phyloP scores from a whole-genome alignment of 2,888 invertebrate species.

The Nemapogon koenigi region DNA sequence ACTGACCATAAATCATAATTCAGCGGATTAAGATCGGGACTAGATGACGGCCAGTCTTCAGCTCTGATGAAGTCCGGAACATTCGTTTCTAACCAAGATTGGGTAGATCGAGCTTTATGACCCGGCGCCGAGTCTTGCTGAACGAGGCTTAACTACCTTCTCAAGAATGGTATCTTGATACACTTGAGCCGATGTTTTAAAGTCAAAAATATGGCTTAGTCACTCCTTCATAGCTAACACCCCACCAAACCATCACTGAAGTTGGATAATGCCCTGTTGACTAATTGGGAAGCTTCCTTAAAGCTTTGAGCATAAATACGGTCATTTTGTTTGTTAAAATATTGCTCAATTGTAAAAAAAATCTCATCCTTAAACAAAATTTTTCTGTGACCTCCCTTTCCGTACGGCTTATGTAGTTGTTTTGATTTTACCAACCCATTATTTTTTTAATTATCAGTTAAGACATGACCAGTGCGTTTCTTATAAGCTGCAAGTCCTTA shows the following conservation, averaged over 20 bases:
- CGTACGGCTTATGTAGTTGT: slow-evolving; percentile 11
- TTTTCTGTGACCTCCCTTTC: slow-evolving; percentile 11
- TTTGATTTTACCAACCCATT: slow-evolving; percentile 11
- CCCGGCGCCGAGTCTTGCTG: slow-evolving; percentile 3
- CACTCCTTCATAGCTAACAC: slow-evolving; percentile 10
- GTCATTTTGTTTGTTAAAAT: slow-evolving; percentile 14
- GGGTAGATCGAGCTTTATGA: slow-evolving; percentile 2
- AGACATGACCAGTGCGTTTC: slow-evolving; percentile 8
- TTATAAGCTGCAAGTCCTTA: slow-evolving; percentile 14
- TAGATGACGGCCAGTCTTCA: too few relatives aligned
- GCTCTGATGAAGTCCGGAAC: too few relatives aligned
- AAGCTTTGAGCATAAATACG: slow-evolving; percentile 14
- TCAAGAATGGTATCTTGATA: too few relatives aligned
- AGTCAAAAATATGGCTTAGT: slow-evolving; percentile 2
- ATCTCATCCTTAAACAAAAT: slow-evolving; percentile 10
- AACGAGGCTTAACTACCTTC: too few relatives aligned
- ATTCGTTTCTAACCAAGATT: too few relatives aligned
- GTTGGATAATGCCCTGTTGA: slow-evolving; percentile 15
- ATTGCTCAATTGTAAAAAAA: slow-evolving; percentile 7
- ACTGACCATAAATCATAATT: too few relatives aligned
- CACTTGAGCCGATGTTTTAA: slow-evolving; percentile 2
- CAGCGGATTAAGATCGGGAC: too few relatives aligned
- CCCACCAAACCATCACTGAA: slow-evolving; percentile 17
- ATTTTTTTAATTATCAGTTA: slow-evolving; percentile 7
- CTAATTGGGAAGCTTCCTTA: slow-evolving; percentile 16